Base-by-base conservation (phyloP, 1,140 invertebrate genomes). In the Leucophenga varia region DNA sequence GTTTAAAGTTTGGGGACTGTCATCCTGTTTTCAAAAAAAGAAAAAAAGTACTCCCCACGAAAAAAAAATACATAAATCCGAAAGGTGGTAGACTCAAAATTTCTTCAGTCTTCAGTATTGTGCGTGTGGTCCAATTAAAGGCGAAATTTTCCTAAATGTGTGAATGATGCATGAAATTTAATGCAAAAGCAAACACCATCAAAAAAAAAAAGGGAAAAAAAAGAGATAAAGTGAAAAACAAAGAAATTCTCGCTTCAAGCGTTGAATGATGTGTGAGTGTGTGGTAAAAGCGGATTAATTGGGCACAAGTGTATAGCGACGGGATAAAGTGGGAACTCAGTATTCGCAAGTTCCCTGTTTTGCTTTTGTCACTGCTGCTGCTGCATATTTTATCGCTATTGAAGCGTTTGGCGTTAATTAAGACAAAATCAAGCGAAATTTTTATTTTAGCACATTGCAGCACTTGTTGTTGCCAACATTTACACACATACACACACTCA, bases 341-440 rank as follows among this genome's bases (percentile, higher is more conserved):
- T n/a, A n/a, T n/a, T n/a, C n/a, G 34, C 34, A 35, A 14, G 5
- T 35, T 35, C n/a, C 7, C n/a, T 30, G 28, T 35, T 6, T 35
- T 35, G 34, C 13, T 35, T 35, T 35, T 35, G 34, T 35, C n/a
- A n/a, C n/a, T 35, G 43, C 32, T 34, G n/a, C 31, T 32, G 21
- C 9, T 36, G 65, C 63, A 72, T 72, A 72, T 72, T 72, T 72
- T 72, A 72, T 69, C 56, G 69, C 69, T 69, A 72, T 72, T 72
- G 64, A 72, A 72, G 69, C 69, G 69, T 72, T 72, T 72, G 69
- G 69, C 69, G 69, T 72, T 72, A 72, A 72, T 72, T 72, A 72
- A 72, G 69, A 72, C 69, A 72, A 72, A 72, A 72, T 72, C 69
- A 72, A 54, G 63, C 65, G 47, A 63, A 57, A 72, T 69, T 72